phyloP scores from a whole-genome alignment of 2,888 invertebrate species.

The Metallyticus violacea region DNA sequence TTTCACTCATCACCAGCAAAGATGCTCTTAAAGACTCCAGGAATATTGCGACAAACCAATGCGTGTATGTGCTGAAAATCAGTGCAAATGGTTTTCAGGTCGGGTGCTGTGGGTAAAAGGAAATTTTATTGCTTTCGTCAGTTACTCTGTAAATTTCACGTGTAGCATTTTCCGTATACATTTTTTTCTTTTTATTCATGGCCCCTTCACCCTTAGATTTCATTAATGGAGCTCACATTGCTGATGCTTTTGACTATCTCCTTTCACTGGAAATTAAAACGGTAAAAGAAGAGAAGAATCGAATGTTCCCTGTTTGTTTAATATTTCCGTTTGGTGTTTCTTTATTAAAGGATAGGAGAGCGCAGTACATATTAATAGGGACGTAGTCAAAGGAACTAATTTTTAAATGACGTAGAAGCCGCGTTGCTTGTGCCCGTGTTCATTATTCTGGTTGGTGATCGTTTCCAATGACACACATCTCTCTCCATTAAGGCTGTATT shows the following conservation, averaged over 20 bases:
- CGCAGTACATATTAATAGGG: background rate
- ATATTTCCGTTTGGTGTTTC: background rate
- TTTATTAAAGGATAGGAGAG: background rate
- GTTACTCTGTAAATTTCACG: background rate
- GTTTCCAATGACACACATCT: background rate
- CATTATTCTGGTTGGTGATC: background rate
- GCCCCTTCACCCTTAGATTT: background rate
- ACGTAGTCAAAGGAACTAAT: background rate
- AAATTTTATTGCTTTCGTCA: background rate
- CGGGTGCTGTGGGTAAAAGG: background rate
- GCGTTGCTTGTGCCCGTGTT: background rate
- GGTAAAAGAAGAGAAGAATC: background rate
- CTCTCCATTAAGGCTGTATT: background rate
- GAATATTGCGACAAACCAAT: too few relatives aligned
- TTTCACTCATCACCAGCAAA: too few relatives aligned
- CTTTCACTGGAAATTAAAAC: background rate
- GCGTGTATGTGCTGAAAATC: background rate
- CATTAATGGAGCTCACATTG: background rate
- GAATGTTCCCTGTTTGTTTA: background rate
- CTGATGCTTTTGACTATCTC: too few relatives aligned
- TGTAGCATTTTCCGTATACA: background rate
- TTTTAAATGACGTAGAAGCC: background rate
- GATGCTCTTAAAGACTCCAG: too few relatives aligned
- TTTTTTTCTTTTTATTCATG: background rate
- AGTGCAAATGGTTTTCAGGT: too few relatives aligned